Evolutionary conservation across 2,113 vertebrate genomes (phyloP).

Genomic region (Artemisiospiza belli): DNA sequence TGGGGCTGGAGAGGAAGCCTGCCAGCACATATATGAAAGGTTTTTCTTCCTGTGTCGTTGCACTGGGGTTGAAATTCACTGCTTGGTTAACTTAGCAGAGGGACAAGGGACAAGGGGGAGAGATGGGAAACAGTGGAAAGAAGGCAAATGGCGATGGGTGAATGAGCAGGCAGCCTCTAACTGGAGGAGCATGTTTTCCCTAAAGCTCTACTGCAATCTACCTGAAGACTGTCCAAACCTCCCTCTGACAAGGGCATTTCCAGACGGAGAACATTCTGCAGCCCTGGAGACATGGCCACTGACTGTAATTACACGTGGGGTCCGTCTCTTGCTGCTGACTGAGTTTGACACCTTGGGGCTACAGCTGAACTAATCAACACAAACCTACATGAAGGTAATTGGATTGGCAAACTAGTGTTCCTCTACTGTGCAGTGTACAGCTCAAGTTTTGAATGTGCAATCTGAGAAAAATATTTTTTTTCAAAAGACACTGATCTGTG

Average conservation of each 20-base stretch:
- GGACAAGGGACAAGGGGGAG: background rate
- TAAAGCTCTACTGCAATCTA: background rate
- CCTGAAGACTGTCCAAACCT: background rate
- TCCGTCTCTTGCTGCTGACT: background rate
- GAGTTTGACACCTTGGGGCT: background rate
- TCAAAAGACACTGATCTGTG: background rate
- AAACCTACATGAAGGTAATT: background rate
- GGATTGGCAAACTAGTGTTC: slow-evolving; percentile 4
- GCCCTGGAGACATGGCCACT: background rate
- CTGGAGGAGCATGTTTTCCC: background rate
- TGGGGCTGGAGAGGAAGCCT: background rate
- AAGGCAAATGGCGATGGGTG: background rate
- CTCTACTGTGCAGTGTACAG: background rate
- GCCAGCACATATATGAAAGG: background rate
- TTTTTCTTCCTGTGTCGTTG: rapidly evolving
- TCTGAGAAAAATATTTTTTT: slow-evolving; percentile 19
- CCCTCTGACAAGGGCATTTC: background rate
- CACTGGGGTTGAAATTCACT: background rate
- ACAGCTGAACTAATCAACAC: background rate
- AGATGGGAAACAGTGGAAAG: background rate
- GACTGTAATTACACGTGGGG: slow-evolving; percentile 4
- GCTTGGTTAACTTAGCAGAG: background rate
- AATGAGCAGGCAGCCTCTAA: background rate
- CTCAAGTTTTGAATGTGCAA: slow-evolving; percentile 40
- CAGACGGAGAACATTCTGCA: background rate